These are phyloP conservation scores for Helicorthomorpha holstii DNA, from an alignment of 1,140 invertebrate species.

Conservation along the genomic window DNA sequence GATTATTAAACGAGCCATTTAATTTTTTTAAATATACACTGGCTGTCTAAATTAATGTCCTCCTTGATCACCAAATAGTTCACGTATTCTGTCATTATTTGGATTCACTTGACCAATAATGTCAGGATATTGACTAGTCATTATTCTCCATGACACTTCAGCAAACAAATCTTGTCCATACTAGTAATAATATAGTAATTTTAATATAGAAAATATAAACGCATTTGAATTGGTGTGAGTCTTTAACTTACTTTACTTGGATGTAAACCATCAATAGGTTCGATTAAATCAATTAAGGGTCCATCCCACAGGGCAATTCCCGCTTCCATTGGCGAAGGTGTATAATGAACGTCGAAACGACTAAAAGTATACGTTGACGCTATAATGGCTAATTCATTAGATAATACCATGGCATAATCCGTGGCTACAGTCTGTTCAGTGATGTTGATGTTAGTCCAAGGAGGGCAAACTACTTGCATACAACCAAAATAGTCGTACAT, in stretches of 20 bases:
- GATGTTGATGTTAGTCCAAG: slow-evolving; percentile 31
- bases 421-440: slow-evolving; percentile 26
- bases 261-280: slow-evolving; percentile 35
- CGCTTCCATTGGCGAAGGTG: slow-evolving; percentile 25
- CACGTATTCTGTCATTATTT: slow-evolving; percentile 7
- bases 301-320: slow-evolving; percentile 23
- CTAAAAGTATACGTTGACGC: slow-evolving; percentile 19
- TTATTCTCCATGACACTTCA: slow-evolving; percentile 16
- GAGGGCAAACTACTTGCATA: slow-evolving; percentile 31
- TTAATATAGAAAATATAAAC: background rate
- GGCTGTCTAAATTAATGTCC: slow-evolving; percentile 7
- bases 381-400: slow-evolving; percentile 22
- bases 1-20: no score
- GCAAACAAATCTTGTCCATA: slow-evolving; percentile 17
- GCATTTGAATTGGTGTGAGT: background rate
- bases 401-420: slow-evolving; percentile 23
- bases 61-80: slow-evolving; percentile 11
- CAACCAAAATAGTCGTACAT: slow-evolving; percentile 32
- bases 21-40: background rate
- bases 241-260: slow-evolving; percentile 26
- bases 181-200: slow-evolving; percentile 1
- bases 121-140: slow-evolving; percentile 9
- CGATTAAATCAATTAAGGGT: slow-evolving; percentile 27
- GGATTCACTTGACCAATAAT: slow-evolving; percentile 10
- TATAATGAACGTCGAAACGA: slow-evolving; percentile 26